Base-by-base conservation (phyloP, 2,888 invertebrate species). In the Sinopyrophorus schimmeli region DNA sequence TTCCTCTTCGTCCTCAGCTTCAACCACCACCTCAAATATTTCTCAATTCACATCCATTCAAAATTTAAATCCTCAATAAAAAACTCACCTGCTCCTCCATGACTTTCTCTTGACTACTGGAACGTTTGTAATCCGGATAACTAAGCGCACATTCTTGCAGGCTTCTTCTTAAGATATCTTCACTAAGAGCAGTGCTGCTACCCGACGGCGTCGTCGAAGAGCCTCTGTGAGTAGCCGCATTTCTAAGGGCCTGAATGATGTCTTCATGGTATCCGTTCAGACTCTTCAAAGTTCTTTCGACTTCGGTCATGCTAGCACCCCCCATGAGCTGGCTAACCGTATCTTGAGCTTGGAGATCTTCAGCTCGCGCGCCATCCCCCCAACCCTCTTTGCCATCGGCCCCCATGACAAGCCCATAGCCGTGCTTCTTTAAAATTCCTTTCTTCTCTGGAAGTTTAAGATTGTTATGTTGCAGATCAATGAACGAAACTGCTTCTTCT, bases 211-310 rank as follows among this genome's bases (percentile, higher is more conserved):
- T 78, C 30, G 80, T 77, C 27, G 68, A 58, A 10, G 35, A 38
- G 14, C 48, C 47, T 9, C 87, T 80, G 66, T 87, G 88, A 6
- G 64, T 61, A 14, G 90, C 90, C 6, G 92, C 92, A 59, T 84
- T 88, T 60, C 91, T 83, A 62, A 94, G 74, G n/a, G 92, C 92
- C 71, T 91, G 91, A 60, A 94, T 80, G 63, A 94, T 89, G 68
- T 92, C 90, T 67, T 92, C 93, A 73, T 93, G 93, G 75, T 94
- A 94, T 26, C 92, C 93, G 70, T 92, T 92, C 27, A 93, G 79
- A 51, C 87, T 89, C 78, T 89, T 89, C n/a, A 92, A 79, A 34
- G 89, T 92, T 62, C 91, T 81, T 68, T 92, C 91, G 71, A 90
- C 87, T 62, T 89, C 89, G 1, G 86, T 83, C 52, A 86, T 84